Evolutionary conservation across 2,797 vertebrate genomes (phyloP).

Genomic region (Periophthalmus magnuspinnatus): DNA sequence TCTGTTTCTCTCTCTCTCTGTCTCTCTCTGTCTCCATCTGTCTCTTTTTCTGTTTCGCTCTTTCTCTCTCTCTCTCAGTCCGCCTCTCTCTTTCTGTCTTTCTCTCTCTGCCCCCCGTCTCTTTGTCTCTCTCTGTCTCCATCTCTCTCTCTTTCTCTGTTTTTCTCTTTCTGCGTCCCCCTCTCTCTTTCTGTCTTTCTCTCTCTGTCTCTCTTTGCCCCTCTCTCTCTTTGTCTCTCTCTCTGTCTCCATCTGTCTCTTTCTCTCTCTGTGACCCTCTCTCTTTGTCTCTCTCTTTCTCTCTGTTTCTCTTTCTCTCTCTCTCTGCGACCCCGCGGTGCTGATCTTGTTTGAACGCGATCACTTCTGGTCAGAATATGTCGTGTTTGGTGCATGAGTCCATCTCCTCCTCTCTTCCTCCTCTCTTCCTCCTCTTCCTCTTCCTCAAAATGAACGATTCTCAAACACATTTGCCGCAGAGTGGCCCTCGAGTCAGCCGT

Average conservation of each 20-base stretch:
- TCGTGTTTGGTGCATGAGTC: slow-evolving; percentile 9
- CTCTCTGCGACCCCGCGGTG: no score
- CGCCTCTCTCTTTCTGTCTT: no score
- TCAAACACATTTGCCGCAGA: neutral
- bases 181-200: neutral
- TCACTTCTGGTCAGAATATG: slow-evolving; percentile 15
- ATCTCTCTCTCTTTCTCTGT: neutral
- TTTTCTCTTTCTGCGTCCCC: no score
- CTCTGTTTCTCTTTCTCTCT: slow-evolving; percentile 12
- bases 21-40: neutral
- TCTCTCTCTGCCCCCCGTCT: neutral
- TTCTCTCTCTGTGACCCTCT: neutral
- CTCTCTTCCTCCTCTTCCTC: slow-evolving; percentile 6
- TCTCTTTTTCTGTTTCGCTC: no score
- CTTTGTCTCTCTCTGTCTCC: neutral
- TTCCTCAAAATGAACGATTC: slow-evolving; percentile 6
- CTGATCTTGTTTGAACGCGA: slow-evolving; percentile 26
- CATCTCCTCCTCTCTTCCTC: neutral
- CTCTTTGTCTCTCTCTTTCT: slow-evolving; percentile 12
- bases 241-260: neutral
- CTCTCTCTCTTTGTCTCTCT: no score
- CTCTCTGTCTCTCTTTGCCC: no score
- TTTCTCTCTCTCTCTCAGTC: no score
- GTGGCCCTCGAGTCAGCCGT: neutral
- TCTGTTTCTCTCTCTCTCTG: neutral